Evolutionary conservation across 2,113 vertebrate genomes (phyloP).

Genomic region (Corythornis vintsioides): DNA sequence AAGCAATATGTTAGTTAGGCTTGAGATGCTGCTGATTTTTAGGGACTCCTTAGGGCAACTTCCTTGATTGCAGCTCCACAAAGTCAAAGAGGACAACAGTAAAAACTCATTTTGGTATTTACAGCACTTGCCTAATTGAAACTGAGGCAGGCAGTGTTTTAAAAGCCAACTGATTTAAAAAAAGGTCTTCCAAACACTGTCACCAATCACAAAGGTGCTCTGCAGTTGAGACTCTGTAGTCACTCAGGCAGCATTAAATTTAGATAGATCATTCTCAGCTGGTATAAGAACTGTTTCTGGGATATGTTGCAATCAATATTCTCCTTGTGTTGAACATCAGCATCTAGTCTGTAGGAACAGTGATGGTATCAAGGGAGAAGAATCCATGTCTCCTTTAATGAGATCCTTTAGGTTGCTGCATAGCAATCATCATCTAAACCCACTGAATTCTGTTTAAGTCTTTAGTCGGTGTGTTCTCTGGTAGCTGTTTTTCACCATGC

Average conservation of each 20-base stretch:
- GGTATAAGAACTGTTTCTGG: neutral
- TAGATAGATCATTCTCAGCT: neutral
- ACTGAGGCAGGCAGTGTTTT: neutral
- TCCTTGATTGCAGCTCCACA: neutral
- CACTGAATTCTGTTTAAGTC: constrained; percentile 59
- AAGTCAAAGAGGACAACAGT: neutral
- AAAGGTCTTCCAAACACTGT: neutral
- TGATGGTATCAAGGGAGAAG: constrained; percentile 20
- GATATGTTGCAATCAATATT: neutral
- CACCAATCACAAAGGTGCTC: neutral
- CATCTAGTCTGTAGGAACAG: neutral
- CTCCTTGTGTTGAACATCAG: neutral
- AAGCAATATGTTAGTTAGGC: neutral
- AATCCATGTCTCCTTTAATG: constrained; percentile 11
- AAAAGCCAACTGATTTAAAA: neutral
- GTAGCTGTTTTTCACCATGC: constrained; percentile 59
- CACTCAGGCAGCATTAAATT: neutral
- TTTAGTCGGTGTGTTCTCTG: constrained; percentile 42
- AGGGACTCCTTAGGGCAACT: neutral
- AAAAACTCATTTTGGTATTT: neutral
- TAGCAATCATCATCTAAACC: constrained; percentile 43
- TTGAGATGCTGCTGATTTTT: neutral
- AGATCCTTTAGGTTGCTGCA: neutral
- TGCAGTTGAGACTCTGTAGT: neutral
- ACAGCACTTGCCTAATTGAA: neutral